Evolutionary conservation across 2,113 vertebrate species (phyloP).

Genomic region (Paramisgurnus dabryanus): DNA sequence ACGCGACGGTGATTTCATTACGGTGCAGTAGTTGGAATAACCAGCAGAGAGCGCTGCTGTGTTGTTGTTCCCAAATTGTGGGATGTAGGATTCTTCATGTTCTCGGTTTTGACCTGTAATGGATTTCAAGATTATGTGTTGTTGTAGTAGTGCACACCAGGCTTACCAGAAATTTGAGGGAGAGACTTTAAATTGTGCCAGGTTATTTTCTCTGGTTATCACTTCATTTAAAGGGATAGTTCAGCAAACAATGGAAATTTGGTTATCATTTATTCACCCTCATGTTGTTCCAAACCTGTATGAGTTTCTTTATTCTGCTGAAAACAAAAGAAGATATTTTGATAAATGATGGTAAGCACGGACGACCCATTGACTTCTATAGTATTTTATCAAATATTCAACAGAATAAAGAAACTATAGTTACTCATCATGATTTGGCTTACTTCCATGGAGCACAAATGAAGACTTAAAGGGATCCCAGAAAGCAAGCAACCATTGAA

Average conservation of each 20-base stretch:
- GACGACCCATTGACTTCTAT: no score
- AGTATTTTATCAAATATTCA: no score
- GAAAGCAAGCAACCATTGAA: no score
- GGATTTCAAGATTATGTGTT: neutral
- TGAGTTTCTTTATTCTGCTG: neutral
- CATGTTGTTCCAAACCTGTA: no score
- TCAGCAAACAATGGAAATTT: neutral
- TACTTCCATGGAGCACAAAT: no score
- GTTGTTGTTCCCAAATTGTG: neutral
- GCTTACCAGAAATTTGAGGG: neutral
- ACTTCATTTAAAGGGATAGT: neutral
- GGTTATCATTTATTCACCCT: neutral
- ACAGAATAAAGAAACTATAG: no score
- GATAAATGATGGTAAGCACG: no score
- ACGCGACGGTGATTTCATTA: neutral
- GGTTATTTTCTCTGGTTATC: neutral
- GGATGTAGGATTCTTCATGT: neutral
- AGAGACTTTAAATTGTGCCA: no score
- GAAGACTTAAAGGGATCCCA: no score
- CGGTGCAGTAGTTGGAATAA: neutral
- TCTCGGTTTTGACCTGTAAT: neutral
- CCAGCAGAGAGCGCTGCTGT: conserved; percentile 34
- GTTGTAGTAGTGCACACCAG: neutral
- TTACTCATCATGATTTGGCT: no score
- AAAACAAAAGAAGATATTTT: no score